Base-by-base conservation (phyloP, 2,797 vertebrate species). In the Lithobates sylvaticus region DNA sequence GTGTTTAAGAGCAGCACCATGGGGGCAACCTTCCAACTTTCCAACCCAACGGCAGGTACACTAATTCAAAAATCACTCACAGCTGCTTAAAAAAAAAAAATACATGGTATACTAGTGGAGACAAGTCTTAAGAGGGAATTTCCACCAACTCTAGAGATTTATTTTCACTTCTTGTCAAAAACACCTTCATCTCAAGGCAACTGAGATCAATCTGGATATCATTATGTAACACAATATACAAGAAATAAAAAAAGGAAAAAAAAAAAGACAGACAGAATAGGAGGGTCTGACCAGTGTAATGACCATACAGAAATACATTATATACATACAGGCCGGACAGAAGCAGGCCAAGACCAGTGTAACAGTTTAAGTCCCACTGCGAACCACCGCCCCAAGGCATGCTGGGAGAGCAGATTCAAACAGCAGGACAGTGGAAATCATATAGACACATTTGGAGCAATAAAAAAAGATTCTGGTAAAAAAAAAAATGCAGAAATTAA, bases 251-350 rank as follows among this genome's bases (percentile, higher is more conserved):
- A 10, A 21, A 16, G 18, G n/a, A n/a, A 15, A 79, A 26, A 69
- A 44, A 50, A 81, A 16, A 27, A 67, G 47, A 83, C 80, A 87
- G 81, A 50, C 26, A 79, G 29, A 27, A 8, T 50, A 70, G 76
- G n/a, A 18, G 80, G 85, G 69, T 83, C 81, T 83, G 80, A 87
- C 85, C 85, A 83, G 80, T 87, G 85, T 87, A 87, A 78, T 83
- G 81, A 87, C 85, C 81, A 83, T 81, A 78, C 58, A 70, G 68
- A 87, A 77, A 83, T 83, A 73, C 85, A 87, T 78, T 87, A 87
- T 87, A 87, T 87, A 87, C 85, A 87, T 76, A 87, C 47, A 87
- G 80, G 76, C 85, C 76, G n/a, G 64, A 86, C 67, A 86, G 47
- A 58, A 69, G 75, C 74, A 73, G 85, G 68, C 76, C 85, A 83